A percentile compares a stretch with the other conserved stretches of the same genome.
Evolutionary conservation across 2,797 vertebrate genomes (phyloP).

Genomic region (Cuculus canorus): DNA sequence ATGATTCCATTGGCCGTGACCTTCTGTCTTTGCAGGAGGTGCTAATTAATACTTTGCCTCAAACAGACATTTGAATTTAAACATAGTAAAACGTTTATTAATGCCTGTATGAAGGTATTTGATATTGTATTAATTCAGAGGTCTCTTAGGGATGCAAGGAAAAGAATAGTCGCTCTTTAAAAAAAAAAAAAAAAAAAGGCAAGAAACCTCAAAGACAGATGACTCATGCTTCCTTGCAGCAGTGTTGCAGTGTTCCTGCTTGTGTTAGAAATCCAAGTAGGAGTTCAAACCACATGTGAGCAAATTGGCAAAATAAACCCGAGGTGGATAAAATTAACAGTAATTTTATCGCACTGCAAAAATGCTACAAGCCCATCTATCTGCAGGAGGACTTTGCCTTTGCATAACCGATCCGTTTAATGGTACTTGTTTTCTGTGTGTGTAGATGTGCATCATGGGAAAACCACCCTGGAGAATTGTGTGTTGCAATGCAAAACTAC

Average conservation of each 20-base stretch:
- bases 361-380: neutral
- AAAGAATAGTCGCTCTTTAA: neutral
- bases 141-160: neutral
- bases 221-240: neutral
- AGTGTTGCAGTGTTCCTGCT: neutral
- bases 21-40: neutral
- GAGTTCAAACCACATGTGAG: neutral
- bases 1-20: neutral
- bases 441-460: constrained; percentile 87
- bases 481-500: constrained; percentile 94
- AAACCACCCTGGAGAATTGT: constrained; percentile 90
- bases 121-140: neutral
- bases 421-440: neutral
- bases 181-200: neutral
- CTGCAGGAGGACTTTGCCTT: neutral
- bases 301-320: neutral
- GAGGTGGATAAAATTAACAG: neutral
- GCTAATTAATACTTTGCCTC: neutral
- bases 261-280: neutral
- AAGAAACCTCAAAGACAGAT: neutral
- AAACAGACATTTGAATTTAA: neutral
- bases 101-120: neutral
- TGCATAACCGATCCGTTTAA: neutral
- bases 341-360: neutral
- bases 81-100: neutral